phyloP scores from a whole-genome alignment of 2,888 invertebrate species.

The Sepiola atlantica region DNA sequence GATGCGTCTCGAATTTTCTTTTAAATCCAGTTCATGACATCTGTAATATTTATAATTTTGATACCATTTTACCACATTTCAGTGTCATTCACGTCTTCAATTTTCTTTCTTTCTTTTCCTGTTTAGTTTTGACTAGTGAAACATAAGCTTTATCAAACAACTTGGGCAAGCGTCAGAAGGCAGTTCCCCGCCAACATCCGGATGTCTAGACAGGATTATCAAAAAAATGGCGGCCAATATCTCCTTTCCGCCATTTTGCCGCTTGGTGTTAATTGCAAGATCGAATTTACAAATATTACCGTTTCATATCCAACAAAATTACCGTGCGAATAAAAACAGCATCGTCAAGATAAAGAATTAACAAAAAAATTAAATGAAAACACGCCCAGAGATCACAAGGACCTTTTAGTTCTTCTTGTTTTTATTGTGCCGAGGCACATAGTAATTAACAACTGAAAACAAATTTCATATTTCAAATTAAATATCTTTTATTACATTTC shows the following conservation, averaged over 20 bases:
- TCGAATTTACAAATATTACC: constrained; percentile 22
- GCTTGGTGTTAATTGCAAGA: not conserved
- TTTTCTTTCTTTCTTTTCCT: not conserved
- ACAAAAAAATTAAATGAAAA: not conserved
- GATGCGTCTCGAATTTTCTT: not conserved
- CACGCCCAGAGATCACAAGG: not conserved
- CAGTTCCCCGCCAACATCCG: not conserved
- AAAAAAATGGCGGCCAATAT: constrained; percentile 32
- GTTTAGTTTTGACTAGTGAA: not conserved
- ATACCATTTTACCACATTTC: not conserved
- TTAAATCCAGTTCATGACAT: constrained; percentile 32
- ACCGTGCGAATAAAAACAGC: not conserved
- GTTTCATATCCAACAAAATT: not conserved
- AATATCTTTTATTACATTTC: not conserved
- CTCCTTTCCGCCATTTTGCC: constrained; percentile 12
- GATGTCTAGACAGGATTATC: constrained; percentile 32
- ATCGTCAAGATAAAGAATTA: not conserved
- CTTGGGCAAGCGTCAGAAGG: not conserved
- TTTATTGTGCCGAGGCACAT: not conserved
- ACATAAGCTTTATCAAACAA: not conserved
- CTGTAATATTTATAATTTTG: not conserved
- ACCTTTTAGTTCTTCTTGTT: not conserved
- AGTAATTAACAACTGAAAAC: not conserved
- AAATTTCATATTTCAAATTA: not conserved
- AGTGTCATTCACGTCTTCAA: not conserved